These are phyloP conservation scores for Grus americana DNA, from an alignment of 2,113 vertebrate genomes.

Conservation along the genomic window DNA sequence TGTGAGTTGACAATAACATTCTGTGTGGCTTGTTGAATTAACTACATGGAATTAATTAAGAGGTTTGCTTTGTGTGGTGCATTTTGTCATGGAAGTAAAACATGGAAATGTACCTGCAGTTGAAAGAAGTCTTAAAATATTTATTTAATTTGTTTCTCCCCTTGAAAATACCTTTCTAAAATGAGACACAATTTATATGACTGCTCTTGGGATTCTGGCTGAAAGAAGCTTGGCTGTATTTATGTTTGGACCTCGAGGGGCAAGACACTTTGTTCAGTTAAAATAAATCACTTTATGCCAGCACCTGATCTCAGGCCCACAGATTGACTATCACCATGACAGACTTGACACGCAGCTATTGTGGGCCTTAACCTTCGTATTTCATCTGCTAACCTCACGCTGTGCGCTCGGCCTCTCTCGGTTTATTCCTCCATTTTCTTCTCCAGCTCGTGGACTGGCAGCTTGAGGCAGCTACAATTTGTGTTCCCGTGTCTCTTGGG, in stretches of 20 bases:
- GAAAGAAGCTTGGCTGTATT: background rate
- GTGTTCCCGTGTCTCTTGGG: background rate
- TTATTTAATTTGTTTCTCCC: background rate
- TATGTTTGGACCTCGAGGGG: background rate
- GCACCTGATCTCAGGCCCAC: background rate
- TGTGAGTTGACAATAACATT: background rate
- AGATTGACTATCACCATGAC: background rate
- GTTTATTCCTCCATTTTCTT: background rate
- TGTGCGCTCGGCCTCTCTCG: accelerated
- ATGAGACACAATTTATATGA: background rate
- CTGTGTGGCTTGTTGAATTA: background rate
- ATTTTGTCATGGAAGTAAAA: background rate
- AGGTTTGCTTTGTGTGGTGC: background rate
- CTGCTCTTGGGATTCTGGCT: background rate
- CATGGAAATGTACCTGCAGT: background rate
- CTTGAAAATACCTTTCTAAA: background rate
- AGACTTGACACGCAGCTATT: background rate
- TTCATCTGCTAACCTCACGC: background rate
- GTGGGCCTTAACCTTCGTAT: background rate
- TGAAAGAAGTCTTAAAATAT: background rate
- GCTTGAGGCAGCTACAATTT: background rate
- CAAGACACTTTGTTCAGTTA: background rate
- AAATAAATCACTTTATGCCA: background rate
- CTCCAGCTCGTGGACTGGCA: background rate
- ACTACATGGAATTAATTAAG: background rate